These are phyloP conservation scores for Ophthalmotilapia sp. DNA, from an alignment of 2,113 vertebrate genomes.

Conservation along the genomic window DNA sequence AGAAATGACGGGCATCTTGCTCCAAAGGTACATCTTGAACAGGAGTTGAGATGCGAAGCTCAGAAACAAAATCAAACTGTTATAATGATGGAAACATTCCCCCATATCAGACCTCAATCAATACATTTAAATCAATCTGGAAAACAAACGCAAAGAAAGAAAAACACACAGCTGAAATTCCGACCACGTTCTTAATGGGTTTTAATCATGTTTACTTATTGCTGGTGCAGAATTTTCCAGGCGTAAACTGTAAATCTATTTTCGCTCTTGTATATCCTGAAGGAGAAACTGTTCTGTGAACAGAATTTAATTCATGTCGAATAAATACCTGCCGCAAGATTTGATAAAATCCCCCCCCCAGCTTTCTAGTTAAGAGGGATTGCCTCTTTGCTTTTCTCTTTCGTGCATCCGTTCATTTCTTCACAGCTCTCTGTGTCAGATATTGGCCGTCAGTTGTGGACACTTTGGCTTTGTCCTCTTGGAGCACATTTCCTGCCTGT, in stretches of 20 bases:
- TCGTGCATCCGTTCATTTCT: conserved; percentile 22
- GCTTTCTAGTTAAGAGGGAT: conserved; percentile 28
- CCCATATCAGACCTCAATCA: neutral
- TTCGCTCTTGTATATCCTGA: conserved; percentile 3
- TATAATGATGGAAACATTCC: neutral
- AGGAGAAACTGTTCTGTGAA: conserved; percentile 14
- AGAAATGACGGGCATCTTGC: neutral
- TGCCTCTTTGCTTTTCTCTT: neutral
- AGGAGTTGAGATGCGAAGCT: neutral
- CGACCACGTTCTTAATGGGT: neutral
- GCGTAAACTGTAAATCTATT: conserved; percentile 63
- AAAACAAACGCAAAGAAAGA: neutral
- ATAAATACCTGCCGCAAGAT: conserved; percentile 31
- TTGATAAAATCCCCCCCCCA: neutral
- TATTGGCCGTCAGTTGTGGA: neutral
- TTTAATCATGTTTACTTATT: conserved; percentile 50
- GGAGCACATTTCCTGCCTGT: conserved; percentile 64
- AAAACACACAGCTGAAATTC: neutral
- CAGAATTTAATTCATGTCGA: conserved; percentile 43
- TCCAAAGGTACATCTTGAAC: neutral
- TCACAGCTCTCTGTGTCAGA: conserved; percentile 50
- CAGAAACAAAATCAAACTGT: neutral
- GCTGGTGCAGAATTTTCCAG: conserved; percentile 46
- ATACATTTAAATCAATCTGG: neutral
- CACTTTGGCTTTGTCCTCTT: conserved; percentile 16